Conservation (phyloP, 2,797 vertebrate species). For the Brachymystax lenok region DNA sequence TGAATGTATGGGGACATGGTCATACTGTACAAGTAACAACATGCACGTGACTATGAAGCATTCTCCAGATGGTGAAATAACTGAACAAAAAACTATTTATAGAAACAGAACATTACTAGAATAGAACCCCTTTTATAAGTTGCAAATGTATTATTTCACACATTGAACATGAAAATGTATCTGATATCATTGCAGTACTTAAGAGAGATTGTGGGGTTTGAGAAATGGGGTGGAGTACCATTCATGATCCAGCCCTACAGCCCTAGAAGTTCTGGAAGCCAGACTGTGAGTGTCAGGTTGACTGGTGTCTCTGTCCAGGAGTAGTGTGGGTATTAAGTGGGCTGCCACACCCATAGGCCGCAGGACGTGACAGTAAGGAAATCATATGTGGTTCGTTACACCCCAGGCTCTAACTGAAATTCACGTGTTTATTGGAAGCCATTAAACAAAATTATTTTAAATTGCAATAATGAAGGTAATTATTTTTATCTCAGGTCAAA, state of each 20-base stretch:
- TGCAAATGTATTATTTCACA: background rate
- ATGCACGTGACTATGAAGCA: too few species aligned
- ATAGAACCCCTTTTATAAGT: background rate
- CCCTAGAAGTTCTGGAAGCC: background rate
- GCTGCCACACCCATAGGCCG: background rate
- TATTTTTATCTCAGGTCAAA: slow-evolving; percentile 40
- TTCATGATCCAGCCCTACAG: background rate
- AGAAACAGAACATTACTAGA: background rate
- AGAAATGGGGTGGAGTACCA: background rate
- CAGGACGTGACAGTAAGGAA: slow-evolving; percentile 14
- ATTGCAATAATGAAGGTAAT: slow-evolving; percentile 54
- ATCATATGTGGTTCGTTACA: slow-evolving; percentile 24
- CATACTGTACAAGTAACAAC: too few species aligned
- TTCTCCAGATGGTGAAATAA: too few species aligned
- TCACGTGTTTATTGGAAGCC: slow-evolving; percentile 52
- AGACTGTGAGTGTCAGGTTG: background rate
- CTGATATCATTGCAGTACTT: background rate
- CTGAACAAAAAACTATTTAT: background rate
- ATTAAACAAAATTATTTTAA: slow-evolving; percentile 50
- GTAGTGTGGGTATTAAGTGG: background rate
- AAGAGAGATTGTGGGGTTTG: background rate
- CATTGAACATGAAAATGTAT: background rate
- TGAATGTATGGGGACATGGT: too few species aligned
- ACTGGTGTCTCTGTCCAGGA: background rate
- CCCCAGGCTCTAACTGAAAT: slow-evolving; percentile 36